Evolutionary conservation across 2,113 vertebrate genomes (phyloP).

Genomic region (Saccopteryx leptura): DNA sequence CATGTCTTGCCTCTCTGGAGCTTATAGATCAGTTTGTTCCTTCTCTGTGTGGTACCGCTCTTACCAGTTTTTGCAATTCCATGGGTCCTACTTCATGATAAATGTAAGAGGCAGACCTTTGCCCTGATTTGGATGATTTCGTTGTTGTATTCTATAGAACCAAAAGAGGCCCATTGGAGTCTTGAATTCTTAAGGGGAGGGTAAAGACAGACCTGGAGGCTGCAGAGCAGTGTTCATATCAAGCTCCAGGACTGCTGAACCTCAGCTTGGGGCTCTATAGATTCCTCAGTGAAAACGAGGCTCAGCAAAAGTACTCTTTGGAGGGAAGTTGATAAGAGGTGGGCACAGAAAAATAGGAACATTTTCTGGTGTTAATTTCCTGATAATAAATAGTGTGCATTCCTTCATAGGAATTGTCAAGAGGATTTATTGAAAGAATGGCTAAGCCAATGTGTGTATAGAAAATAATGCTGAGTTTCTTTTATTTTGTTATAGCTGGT

Average conservation of each 20-base stretch:
- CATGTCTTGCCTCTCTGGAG: background rate
- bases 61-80: conserved; percentile 25
- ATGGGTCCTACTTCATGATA: background rate
- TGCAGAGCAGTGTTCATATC: background rate
- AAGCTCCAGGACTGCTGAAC: background rate
- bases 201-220: background rate
- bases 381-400: conserved; percentile 28
- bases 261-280: background rate
- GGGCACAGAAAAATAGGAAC: background rate
- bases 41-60: background rate
- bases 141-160: background rate
- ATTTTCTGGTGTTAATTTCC: background rate
- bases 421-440: conserved; percentile 17
- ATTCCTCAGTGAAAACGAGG: background rate
- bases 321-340: background rate
- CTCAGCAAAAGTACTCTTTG: background rate
- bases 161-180: background rate
- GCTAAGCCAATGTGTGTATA: background rate
- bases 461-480: conserved; percentile 47
- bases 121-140: background rate
- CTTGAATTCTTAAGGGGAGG: conserved; percentile 26
- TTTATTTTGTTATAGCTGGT: background rate
- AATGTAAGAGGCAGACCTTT: background rate
- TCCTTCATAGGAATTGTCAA: conserved; percentile 20
- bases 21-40: background rate